These are phyloP conservation scores for Mycetomoellerius zeteki DNA, from an alignment of 1,140 invertebrate species.

Conservation along the genomic window DNA sequence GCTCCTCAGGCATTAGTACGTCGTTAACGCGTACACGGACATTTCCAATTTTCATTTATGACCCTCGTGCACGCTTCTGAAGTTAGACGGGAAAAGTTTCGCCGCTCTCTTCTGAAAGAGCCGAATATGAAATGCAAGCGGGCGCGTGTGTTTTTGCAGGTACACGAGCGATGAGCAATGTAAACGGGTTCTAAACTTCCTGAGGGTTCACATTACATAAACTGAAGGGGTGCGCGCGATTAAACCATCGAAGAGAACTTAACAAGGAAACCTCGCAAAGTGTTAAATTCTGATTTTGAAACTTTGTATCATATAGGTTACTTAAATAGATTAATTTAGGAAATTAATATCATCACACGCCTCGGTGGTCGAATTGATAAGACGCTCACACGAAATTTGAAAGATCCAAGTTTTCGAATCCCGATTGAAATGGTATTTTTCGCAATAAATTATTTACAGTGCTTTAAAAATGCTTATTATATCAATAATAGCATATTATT, in stretches of 20 bases:
- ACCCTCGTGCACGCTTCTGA: conserved; percentile 24
- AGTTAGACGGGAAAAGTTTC: conserved; percentile 73
- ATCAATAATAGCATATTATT: too few species aligned
- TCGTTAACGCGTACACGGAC: conserved; percentile 38
- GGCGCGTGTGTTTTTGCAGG: not conserved
- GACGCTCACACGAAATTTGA: too few species aligned
- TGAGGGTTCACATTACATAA: not conserved
- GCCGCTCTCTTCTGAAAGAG: not conserved
- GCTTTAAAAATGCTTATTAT: too few species aligned
- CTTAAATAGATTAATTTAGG: too few species aligned
- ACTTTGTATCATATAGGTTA: too few species aligned
- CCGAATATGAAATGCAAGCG: conserved; percentile 62
- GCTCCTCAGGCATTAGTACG: conserved; percentile 7
- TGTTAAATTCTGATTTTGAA: conserved; percentile 5
- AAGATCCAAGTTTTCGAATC: too few species aligned
- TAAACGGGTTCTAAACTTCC: not conserved
- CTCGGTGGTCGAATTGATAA: too few species aligned
- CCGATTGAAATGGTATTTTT: too few species aligned
- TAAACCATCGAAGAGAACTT: conserved; percentile 20
- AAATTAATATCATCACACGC: too few species aligned
- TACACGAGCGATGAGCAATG: conserved; percentile 35
- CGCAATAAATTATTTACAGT: too few species aligned
- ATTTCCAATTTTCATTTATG: conserved; percentile 67
- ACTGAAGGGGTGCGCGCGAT: not conserved
- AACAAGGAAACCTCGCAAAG: not conserved